Conservation (phyloP, 2,113 vertebrate genomes). For the Baryphthengus martii region DNA sequence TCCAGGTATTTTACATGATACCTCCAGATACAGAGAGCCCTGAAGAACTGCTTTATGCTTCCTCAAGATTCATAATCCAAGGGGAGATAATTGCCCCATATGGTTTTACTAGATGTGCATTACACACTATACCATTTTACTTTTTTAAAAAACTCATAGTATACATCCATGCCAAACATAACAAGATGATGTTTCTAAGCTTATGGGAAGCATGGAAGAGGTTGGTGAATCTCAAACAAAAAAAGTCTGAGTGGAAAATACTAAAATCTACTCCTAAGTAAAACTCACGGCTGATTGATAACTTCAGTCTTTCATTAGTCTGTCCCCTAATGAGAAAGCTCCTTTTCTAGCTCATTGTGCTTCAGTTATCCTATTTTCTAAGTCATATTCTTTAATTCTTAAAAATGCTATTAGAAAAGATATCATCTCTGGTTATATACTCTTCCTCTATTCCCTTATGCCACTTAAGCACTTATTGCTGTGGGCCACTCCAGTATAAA, state of each 20-base stretch:
- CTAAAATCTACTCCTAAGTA: background rate
- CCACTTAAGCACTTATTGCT: conserved; percentile 74
- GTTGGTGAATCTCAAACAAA: background rate
- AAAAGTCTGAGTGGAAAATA: background rate
- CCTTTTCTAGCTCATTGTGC: conserved; percentile 70
- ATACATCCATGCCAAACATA: background rate
- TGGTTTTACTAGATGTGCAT: background rate
- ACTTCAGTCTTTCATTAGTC: background rate
- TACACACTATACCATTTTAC: background rate
- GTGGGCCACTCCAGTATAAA: conserved; percentile 61
- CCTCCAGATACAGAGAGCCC: conserved; percentile 8
- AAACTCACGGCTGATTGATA: background rate
- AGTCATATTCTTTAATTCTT: conserved; percentile 68
- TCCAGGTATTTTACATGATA: conserved; percentile 47
- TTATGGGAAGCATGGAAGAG: background rate
- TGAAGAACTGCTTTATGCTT: conserved; percentile 11
- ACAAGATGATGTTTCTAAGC: background rate
- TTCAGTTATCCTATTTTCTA: conserved; percentile 67
- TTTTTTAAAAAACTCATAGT: background rate
- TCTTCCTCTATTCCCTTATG: conserved; percentile 67
- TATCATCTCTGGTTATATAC: conserved; percentile 66
- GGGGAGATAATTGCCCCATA: conserved; percentile 7
- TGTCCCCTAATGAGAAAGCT: conserved; percentile 59
- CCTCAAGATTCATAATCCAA: conserved; percentile 27
- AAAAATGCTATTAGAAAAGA: conserved; percentile 72